Conservation (phyloP, 2,888 invertebrate species). For the Vannuccia rotundouncinata region DNA sequence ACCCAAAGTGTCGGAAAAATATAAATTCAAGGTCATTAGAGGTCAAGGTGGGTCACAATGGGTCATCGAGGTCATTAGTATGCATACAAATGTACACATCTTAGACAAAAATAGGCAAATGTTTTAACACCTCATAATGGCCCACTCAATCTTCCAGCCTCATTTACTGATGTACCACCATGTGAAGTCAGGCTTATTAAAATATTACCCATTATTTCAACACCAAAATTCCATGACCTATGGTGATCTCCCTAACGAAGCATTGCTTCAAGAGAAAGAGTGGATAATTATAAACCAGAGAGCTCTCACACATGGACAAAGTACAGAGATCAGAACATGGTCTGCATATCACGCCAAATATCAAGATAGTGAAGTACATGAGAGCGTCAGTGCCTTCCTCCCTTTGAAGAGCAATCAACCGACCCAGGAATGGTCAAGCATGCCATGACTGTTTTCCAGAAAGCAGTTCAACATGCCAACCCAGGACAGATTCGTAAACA, state of each 20-base stretch:
- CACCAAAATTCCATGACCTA: constrained; percentile 6
- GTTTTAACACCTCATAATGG: constrained; percentile 14
- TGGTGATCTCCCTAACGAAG: constrained; percentile 16
- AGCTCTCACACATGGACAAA: constrained; percentile 13
- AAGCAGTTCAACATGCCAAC: neutral
- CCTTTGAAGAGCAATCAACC: neutral
- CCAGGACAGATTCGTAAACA: neutral
- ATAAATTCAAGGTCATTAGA: too few species aligned
- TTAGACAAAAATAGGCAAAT: too few species aligned
- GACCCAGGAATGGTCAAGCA: neutral
- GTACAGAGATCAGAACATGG: constrained; percentile 21
- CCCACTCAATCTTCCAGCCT: neutral
- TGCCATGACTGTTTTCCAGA: neutral
- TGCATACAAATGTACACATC: too few species aligned
- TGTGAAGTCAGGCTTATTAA: constrained; percentile 21
- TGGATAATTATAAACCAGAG: constrained; percentile 7
- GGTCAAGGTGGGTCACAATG: too few species aligned
- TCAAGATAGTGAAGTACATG: constrained; percentile 4
- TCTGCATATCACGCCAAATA: constrained; percentile 7
- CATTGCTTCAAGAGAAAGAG: constrained; percentile 18
- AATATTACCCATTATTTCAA: neutral
- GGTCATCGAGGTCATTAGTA: too few species aligned
- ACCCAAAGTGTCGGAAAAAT: too few species aligned
- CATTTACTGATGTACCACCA: constrained; percentile 18
- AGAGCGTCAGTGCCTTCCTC: constrained; percentile 13